Evolutionary conservation across 2,888 invertebrate species (phyloP).

Genomic region (Nomada ferruginata): DNA sequence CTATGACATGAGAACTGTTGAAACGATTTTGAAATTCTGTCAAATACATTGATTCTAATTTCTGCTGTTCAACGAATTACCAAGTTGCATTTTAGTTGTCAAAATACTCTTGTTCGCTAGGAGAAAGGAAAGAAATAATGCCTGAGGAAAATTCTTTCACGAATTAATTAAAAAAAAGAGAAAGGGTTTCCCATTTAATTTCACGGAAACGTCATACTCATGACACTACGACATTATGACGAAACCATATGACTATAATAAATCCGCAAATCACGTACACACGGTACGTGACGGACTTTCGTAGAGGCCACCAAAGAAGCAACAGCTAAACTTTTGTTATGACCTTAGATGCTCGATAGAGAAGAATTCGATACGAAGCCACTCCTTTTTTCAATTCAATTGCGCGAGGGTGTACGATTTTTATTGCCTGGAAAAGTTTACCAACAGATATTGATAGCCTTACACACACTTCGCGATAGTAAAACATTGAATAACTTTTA

Average conservation of each 20-base stretch:
- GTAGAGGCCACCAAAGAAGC: constrained; percentile 35
- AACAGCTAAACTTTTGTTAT: constrained; percentile 47
- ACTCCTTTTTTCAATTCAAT: constrained; percentile 28
- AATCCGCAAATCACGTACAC: constrained; percentile 61
- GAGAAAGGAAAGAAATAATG: too few species aligned
- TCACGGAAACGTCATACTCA: constrained; percentile 14
- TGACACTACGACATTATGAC: constrained; percentile 29
- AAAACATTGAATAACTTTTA: neutral
- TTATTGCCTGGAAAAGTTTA: neutral
- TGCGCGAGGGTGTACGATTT: neutral
- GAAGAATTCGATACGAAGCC: constrained; percentile 18
- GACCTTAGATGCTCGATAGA: constrained; percentile 39
- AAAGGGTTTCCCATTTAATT: constrained; percentile 7
- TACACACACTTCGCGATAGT: too few species aligned
- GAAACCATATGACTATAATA: constrained; percentile 48
- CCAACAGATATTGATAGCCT: neutral
- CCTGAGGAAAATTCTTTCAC: too few species aligned
- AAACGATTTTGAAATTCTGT: too few species aligned
- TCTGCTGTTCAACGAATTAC: too few species aligned
- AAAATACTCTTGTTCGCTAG: too few species aligned
- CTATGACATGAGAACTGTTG: too few species aligned
- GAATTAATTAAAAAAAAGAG: neutral
- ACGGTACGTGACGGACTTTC: constrained; percentile 60
- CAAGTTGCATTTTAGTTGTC: too few species aligned
- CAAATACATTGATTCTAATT: too few species aligned